These are phyloP conservation scores for Falco berigora DNA, from an alignment of 2,797 vertebrate genomes.

Conservation along the genomic window DNA sequence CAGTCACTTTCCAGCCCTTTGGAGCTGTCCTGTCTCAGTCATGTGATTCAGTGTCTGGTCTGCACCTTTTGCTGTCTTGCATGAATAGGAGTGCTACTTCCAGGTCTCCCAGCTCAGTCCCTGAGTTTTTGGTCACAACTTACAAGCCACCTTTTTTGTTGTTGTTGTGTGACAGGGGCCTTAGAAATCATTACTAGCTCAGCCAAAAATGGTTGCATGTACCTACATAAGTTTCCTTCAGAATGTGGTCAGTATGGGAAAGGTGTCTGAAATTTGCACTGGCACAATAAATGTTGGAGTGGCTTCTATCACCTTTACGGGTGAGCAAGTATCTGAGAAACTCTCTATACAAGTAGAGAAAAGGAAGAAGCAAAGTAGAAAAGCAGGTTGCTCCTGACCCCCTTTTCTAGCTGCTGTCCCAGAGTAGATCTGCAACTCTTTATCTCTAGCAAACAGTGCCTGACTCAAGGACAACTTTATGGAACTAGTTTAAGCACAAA, in stretches of 20 bases:
- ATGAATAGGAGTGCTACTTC: background rate
- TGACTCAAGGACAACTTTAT: background rate
- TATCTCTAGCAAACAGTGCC: background rate
- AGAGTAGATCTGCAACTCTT: background rate
- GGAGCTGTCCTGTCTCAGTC: background rate
- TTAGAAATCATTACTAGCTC: background rate
- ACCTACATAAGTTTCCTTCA: background rate
- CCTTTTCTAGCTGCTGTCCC: background rate
- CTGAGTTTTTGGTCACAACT: background rate
- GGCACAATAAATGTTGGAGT: background rate
- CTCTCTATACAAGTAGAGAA: background rate
- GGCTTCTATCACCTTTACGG: background rate
- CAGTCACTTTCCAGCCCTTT: background rate
- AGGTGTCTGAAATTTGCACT: background rate
- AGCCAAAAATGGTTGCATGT: background rate
- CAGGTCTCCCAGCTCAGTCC: background rate
- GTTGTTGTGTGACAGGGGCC: background rate
- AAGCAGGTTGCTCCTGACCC: background rate
- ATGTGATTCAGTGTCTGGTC: background rate
- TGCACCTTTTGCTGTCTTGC: background rate
- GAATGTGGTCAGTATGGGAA: background rate
- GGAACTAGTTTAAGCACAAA: background rate
- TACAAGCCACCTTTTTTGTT: background rate
- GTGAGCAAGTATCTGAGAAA: background rate
- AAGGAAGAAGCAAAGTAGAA: background rate